phyloP scores from a whole-genome alignment of 2,888 invertebrate genomes.

The Poecilus cupreus region DNA sequence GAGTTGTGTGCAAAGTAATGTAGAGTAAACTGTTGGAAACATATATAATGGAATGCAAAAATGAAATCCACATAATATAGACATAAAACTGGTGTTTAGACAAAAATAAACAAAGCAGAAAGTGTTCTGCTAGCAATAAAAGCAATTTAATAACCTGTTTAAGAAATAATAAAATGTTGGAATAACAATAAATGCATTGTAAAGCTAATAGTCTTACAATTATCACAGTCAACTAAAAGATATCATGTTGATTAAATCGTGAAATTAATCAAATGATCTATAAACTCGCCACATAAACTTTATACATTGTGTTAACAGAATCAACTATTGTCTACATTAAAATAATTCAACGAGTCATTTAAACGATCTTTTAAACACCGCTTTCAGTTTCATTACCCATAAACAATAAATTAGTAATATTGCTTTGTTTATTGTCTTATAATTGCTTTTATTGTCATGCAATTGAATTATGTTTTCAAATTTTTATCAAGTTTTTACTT shows the following conservation, averaged over 20 bases:
- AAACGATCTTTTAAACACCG: slow-evolving; percentile 6
- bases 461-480: not conserved
- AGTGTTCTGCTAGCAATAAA: slow-evolving; percentile 45
- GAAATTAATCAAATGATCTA: slow-evolving; percentile 52
- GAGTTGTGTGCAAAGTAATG: too few species aligned
- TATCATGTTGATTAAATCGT: slow-evolving; percentile 41
- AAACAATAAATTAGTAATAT: slow-evolving; percentile 19
- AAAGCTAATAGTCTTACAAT: slow-evolving; percentile 44
- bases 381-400: slow-evolving; percentile 34
- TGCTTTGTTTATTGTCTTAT: slow-evolving; percentile 28
- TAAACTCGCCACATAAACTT: slow-evolving; percentile 37
- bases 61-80: slow-evolving; percentile 15
- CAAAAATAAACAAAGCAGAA: slow-evolving; percentile 43
- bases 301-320: slow-evolving; percentile 37
- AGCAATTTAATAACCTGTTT: slow-evolving; percentile 48
- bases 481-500: not conserved
- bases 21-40: too few species aligned
- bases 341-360: slow-evolving; percentile 15
- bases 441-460: not conserved
- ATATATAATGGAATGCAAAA: not conserved
- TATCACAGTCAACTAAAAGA: slow-evolving; percentile 34
- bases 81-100: slow-evolving; percentile 23
- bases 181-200: slow-evolving; percentile 53
- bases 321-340: slow-evolving; percentile 29
- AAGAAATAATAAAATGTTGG: slow-evolving; percentile 49